Evolutionary conservation across 92 coral and sea anemone species (phyloP), one percentile per base, ranked within the genome.

Genomic region (Desmophyllum pertusum): DNA sequence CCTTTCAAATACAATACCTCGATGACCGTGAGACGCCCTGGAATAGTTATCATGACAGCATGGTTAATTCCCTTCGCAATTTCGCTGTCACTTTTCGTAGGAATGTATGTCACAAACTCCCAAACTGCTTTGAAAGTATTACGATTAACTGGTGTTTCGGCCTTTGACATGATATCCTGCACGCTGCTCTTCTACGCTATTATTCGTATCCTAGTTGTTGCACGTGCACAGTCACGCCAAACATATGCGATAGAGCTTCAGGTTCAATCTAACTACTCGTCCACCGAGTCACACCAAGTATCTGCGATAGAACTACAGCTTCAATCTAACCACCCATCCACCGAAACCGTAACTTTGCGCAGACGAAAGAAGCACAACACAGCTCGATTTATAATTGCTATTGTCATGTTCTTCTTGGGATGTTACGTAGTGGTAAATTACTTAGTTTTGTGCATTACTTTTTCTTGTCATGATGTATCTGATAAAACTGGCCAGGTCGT

Each of bases 391-490:
- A 79, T 79, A 6, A 33, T 66, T 43, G 62, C 73, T 23, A 27
- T 79, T 0, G 83, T 79, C 1, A 10, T 25, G 68, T 59, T 79
- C 27, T 79, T 79, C 83, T 65, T 79, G 59, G 73, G 73, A 63
- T 79, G 83, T 4, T 43, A 79, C 46, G 43, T 23, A 5, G 42
- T 63, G 0, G 45, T 42, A 29, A 79, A 65, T 52, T 42, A 18
- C 21, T 10, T 79, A 1, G 30, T 43, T 35, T 19, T 79, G 23
- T 42, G 51, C 29, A 7, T 63, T 15, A 33, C 36, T 25, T 42
- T 79, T 45, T 42, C 53, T 5, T 31, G 40, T 10, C 8, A 37
- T 7, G 17, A 51, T 1, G 19, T 18, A 21, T 11, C 73, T 1
- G 25, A 41, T 29, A 15, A 64, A 1, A 62, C 41, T 43, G 57